Evolutionary conservation across 2,113 vertebrate genomes (phyloP), one percentile per base, ranked within the genome.

Genomic region (Hydropotes inermis): DNA sequence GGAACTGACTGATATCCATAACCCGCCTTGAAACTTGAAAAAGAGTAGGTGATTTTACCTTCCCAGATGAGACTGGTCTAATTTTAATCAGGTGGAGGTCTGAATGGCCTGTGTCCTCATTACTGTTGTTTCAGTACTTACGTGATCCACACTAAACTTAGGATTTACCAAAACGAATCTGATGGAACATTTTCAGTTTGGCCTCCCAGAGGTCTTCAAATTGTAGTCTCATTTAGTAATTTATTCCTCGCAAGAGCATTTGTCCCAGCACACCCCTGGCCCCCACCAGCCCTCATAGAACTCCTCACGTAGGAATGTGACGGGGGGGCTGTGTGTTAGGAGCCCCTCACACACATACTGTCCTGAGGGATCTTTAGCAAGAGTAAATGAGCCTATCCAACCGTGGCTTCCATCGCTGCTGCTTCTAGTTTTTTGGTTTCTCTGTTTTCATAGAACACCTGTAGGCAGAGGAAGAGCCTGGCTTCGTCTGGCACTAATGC

Each of bases 401-500:
- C 21, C 4, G 14, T 64, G 64, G n/a, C 19, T 67, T 13, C 33
- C 43, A 1, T 54, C 47, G 33, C 50, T 76, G 23, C 47, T 90
- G 5, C 79, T 28, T 70, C 91, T 60, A 55, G 33, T 81, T 33
- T 16, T n/a, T 93, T 54, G 85, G 8, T 85, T 93, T 94, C 7
- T 97, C 50, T 96, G 87, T 79, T 94, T 86, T 94, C 92, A 3
- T 93, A 99, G 99, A 98, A 99, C 99, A 5, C 99, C 99, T 14
- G 98, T 99, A 61, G 99, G 99, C 61, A 99, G 99, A 99, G 99
- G 99, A 79, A 99, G 99, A 76, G 99, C 99, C 54, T 99, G 99
- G 99, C 99, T 99, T 61, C 99, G 99, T 55, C 98, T 99, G 98
- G 99, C 99, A 28, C 97, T 99, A 67, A 99, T 99, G 99, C 99